Percentiles rank a stretch among this genome's conserved stretches.
These are phyloP conservation scores for Cyphomyrus discorhynchus DNA, from an alignment of 2,113 vertebrate genomes.

Conservation along the genomic window DNA sequence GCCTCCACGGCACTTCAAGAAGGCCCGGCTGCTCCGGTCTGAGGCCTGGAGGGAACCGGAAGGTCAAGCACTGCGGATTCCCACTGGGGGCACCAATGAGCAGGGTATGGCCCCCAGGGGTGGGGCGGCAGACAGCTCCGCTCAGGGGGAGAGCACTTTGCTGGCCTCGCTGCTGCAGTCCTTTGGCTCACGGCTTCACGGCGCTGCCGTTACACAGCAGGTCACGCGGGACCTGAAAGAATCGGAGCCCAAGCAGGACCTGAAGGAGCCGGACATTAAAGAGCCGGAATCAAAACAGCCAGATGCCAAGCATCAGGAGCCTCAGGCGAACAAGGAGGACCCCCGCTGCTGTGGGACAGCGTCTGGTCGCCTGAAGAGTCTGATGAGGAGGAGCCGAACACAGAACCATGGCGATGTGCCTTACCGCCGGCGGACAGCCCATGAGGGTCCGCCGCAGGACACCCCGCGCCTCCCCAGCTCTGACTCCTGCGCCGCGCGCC, in stretches of 20 bases:
- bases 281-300: conserved; percentile 39
- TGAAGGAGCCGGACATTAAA: conserved; percentile 64
- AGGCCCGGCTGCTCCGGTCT: conserved; percentile 86
- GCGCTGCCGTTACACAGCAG: conserved; percentile 87
- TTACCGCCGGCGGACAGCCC: conserved; percentile 62
- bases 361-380: conserved; percentile 85
- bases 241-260: conserved; percentile 66
- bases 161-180: conserved; percentile 95
- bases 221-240: conserved; percentile 51
- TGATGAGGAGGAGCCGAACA: conserved; percentile 85
- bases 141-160: conserved; percentile 91
- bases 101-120: conserved; percentile 76
- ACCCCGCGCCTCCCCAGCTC: conserved; percentile 61
- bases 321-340: conserved; percentile 71
- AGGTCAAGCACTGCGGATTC: conserved; percentile 70
- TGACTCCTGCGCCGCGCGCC: conserved; percentile 79
- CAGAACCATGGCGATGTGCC: conserved; percentile 76
- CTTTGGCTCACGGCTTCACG: conserved; percentile 92
- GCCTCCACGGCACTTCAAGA: conserved; percentile 87
- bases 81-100: conserved; percentile 72
- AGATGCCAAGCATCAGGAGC: conserved; percentile 60
- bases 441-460: conserved; percentile 69
- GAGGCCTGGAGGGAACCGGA: conserved; percentile 83
- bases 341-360: conserved; percentile 80
- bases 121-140: conserved; percentile 74